A percentile compares a stretch with the other conserved stretches of the same genome.
Evolutionary conservation across 2,888 invertebrate genomes (phyloP).

Genomic region (Mythimna albipuncta): DNA sequence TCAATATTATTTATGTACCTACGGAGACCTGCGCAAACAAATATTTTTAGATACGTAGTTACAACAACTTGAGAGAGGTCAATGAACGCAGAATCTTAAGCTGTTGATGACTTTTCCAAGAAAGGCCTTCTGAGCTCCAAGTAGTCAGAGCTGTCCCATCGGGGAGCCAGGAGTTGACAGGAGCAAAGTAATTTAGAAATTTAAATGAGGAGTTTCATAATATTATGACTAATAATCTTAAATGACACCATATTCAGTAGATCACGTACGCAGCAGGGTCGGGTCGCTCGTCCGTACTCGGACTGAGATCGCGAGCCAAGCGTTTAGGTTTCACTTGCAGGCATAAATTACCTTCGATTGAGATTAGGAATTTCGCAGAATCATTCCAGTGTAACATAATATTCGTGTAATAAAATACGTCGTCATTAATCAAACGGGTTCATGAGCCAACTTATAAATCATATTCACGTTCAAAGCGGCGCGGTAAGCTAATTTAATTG

Average conservation of each 20-base stretch:
- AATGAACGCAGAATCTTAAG: slow-evolving; percentile 1
- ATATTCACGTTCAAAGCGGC: slow-evolving; percentile 33
- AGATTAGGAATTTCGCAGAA: slow-evolving; percentile 21
- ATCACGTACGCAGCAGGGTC: too few relatives aligned
- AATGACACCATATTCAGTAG: neutral
- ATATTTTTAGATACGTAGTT: slow-evolving; percentile 21
- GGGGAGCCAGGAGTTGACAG: neutral
- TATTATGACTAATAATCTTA: neutral
- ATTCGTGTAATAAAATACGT: slow-evolving; percentile 41
- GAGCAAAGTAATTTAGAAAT: neutral
- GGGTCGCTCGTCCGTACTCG: neutral
- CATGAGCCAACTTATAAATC: slow-evolving; percentile 41
- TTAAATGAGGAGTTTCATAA: neutral
- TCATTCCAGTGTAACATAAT: slow-evolving; percentile 36
- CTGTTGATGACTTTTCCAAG: neutral
- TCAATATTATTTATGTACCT: slow-evolving; percentile 11
- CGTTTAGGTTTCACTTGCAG: slow-evolving; percentile 11
- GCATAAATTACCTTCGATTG: slow-evolving; percentile 24
- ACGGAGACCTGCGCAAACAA: slow-evolving; percentile 15
- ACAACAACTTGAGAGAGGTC: slow-evolving; percentile 15
- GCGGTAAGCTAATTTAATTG: slow-evolving; percentile 32
- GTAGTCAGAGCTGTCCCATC: neutral
- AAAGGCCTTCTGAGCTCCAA: neutral
- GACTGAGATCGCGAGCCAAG: neutral
- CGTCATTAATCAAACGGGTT: slow-evolving; percentile 44